Evolutionary conservation across 2,797 vertebrate genomes (phyloP).

Genomic region (Myiotriccus ornatus): DNA sequence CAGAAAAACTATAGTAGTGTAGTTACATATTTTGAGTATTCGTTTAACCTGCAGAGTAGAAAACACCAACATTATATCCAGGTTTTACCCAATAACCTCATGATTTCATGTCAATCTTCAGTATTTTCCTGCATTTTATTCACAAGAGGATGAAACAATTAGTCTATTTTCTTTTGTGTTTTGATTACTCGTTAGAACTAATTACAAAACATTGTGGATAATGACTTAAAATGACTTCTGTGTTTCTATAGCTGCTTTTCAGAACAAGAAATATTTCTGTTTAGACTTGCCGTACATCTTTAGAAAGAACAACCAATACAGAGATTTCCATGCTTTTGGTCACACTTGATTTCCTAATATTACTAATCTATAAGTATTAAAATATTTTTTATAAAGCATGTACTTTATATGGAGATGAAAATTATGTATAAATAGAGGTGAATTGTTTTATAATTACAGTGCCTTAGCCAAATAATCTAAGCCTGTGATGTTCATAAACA

Average conservation of each 20-base stretch:
- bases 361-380: neutral
- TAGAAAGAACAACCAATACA: neutral
- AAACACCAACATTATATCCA: neutral
- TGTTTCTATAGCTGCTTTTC: neutral
- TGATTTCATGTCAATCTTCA: neutral
- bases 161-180: neutral
- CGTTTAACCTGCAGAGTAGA: neutral
- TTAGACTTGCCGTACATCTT: neutral
- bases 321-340: neutral
- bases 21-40: neutral
- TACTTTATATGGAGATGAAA: neutral
- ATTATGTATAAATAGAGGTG: neutral
- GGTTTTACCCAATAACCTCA: neutral
- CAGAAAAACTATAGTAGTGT: neutral
- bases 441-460: neutral
- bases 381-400: neutral
- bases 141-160: neutral
- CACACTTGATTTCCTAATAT: neutral
- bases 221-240: neutral
- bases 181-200: neutral
- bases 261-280: neutral
- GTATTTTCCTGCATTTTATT: neutral
- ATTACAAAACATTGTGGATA: neutral
- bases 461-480: neutral
- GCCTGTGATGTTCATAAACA: neutral